Base-by-base conservation (phyloP, 2,888 invertebrate species). In the Eupithecia centaureata region DNA sequence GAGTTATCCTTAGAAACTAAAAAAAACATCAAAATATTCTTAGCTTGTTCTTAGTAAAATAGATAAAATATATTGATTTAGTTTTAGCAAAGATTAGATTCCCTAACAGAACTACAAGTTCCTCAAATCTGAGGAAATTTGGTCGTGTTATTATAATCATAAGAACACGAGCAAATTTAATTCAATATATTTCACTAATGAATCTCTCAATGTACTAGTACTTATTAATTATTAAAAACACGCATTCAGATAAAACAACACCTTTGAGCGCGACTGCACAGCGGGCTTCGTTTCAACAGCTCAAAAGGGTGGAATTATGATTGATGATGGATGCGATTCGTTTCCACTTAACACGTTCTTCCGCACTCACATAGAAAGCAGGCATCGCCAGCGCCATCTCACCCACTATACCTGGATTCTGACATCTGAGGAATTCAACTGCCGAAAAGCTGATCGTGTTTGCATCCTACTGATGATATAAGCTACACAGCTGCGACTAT, bases 271-370 rank as follows among this genome's bases (percentile, higher is more conserved):
- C 84, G 78, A 83, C 84, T 83, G 80, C 81, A 78, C 83, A 84
- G 8, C 22, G 84, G 81, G 82, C 79, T 83, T 81, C 80, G 82
- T 82, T 84, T 80, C 78, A 79, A 79, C 77, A 73, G 78, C 73
- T 79, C 75, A 77, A 78, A 82, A 84, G 87, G 87, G 87, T 83
- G 82, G 82, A 84, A 90, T 89, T 86, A 92, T 92, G 92, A 93
- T 93, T 92, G 87, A 93, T 93, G 92, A 88, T 89, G 82, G 82
- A 89, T 89, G 89, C 87, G 88, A 91, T 91, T 90, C 90, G 85
- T 86, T 89, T 88, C 92, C 91, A 93, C 92, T 92, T 91, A 91
- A 89, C 91, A 88, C 89, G 85, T 87, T 8, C 33, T 30, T 47
- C 51, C 13, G 7, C 15, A 32, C 5, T 57, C n/a, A 62, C 42